Evolutionary conservation across 2,888 invertebrate genomes (phyloP).

Genomic region (Ophion obscuratus): DNA sequence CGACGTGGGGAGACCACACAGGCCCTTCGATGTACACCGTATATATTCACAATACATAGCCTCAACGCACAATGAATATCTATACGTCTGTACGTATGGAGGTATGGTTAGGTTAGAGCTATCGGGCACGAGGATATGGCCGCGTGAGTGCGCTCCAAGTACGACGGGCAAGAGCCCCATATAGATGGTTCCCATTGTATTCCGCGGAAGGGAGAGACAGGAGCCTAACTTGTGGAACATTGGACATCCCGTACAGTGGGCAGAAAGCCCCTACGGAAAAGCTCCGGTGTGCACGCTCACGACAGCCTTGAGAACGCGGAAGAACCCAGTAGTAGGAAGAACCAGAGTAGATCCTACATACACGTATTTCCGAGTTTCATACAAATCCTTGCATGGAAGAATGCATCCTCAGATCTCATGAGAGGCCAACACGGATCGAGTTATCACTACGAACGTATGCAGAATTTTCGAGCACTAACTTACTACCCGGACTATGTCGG

Average conservation of each 20-base stretch:
- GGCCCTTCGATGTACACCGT: slow-evolving; percentile 13
- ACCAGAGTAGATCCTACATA: slow-evolving; percentile 56
- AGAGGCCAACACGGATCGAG: not conserved
- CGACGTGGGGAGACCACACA: slow-evolving; percentile 36
- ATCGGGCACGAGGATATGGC: slow-evolving; percentile 60
- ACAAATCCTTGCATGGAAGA: not conserved
- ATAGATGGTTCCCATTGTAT: slow-evolving; percentile 68
- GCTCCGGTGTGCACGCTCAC: slow-evolving; percentile 53
- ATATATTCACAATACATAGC: slow-evolving; percentile 31
- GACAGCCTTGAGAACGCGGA: slow-evolving; percentile 55
- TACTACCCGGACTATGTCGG: not conserved
- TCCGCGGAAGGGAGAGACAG: slow-evolving; percentile 21
- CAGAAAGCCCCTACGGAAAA: slow-evolving; percentile 58
- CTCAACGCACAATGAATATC: slow-evolving; percentile 1
- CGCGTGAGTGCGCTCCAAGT: slow-evolving; percentile 64
- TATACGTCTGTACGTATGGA: not conserved
- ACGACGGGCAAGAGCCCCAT: slow-evolving; percentile 34
- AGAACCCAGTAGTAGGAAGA: slow-evolving; percentile 37
- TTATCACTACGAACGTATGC: not conserved
- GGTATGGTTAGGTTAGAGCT: slow-evolving; percentile 37
- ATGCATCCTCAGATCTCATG: not conserved
- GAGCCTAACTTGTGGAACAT: slow-evolving; percentile 66
- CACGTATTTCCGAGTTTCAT: slow-evolving; percentile 34
- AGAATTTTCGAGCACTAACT: not conserved
- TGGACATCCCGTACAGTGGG: slow-evolving; percentile 61